Percentiles rank a stretch among this genome's conserved stretches.
Conservation (phyloP, 2,113 vertebrate genomes). For the Melanerpes formicivorus region DNA sequence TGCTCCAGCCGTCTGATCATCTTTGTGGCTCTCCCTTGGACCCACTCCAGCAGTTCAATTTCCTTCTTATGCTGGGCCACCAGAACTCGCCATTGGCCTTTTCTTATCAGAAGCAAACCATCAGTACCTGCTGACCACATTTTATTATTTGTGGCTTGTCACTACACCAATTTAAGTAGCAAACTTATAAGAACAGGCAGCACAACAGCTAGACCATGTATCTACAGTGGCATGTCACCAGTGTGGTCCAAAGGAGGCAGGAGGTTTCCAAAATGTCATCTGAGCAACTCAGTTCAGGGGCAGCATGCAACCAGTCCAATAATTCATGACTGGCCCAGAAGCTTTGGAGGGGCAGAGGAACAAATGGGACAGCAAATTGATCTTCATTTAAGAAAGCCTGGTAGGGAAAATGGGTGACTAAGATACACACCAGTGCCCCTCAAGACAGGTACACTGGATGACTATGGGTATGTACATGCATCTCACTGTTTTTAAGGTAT, state of each 20-base stretch:
- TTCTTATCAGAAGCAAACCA: background rate
- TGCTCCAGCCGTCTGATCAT: no score
- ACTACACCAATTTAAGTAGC: background rate
- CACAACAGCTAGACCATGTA: fast-evolving
- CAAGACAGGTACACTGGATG: background rate
- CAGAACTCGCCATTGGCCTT: background rate
- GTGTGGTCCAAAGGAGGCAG: background rate
- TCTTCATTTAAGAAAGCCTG: background rate
- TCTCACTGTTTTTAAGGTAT: background rate
- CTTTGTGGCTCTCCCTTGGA: no score
- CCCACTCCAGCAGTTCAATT: no score
- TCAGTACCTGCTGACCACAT: background rate
- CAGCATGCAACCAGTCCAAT: background rate
- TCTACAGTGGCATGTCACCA: background rate
- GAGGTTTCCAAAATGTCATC: background rate
- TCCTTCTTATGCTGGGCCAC: no score
- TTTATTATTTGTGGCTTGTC: background rate
- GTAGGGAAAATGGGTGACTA: background rate
- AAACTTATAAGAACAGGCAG: background rate
- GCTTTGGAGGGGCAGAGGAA: background rate
- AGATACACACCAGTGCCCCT: background rate
- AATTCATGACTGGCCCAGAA: background rate
- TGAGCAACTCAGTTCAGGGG: background rate
- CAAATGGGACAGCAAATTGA: background rate
- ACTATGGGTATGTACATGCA: fast-evolving